phyloP scores from a whole-genome alignment of 2,888 invertebrate genomes.

The Diachrysia chrysitis region DNA sequence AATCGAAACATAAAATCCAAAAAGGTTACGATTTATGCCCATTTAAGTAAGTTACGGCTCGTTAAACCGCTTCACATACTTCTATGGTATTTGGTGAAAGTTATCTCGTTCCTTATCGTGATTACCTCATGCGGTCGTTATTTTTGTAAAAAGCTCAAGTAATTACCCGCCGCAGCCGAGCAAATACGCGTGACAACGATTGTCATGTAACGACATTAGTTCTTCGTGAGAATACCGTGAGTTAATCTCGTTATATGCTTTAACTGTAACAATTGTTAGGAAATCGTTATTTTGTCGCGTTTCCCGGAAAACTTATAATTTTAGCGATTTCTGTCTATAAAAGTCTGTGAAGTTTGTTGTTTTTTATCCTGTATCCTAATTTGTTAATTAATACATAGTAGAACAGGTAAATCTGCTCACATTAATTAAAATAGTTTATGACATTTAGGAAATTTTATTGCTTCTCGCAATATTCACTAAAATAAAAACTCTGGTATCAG shows the following conservation, averaged over 20 bases:
- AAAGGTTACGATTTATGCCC: conserved; percentile 18
- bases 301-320: conserved; percentile 32
- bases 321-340: conserved; percentile 14
- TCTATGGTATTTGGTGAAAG: conserved; percentile 36
- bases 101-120: conserved; percentile 45
- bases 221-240: conserved; percentile 35
- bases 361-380: conserved; percentile 10
- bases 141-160: conserved; percentile 28
- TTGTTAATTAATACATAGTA: not conserved
- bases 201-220: conserved; percentile 31
- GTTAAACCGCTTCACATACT: conserved; percentile 29
- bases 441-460: not conserved
- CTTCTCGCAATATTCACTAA: not conserved
- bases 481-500: not conserved
- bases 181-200: conserved; percentile 39
- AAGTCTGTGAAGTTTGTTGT: conserved; percentile 9
- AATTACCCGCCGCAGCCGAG: conserved; percentile 25
- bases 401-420: conserved; percentile 26
- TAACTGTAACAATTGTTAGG: conserved; percentile 17
- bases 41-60: conserved; percentile 23
- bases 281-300: conserved; percentile 19
- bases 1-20: conserved; percentile 9
- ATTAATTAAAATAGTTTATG: not conserved
- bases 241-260: conserved; percentile 1
- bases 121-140: conserved; percentile 44